Evolutionary conservation across 2,113 vertebrate genomes (phyloP).

Genomic region (Euleptes europaea): DNA sequence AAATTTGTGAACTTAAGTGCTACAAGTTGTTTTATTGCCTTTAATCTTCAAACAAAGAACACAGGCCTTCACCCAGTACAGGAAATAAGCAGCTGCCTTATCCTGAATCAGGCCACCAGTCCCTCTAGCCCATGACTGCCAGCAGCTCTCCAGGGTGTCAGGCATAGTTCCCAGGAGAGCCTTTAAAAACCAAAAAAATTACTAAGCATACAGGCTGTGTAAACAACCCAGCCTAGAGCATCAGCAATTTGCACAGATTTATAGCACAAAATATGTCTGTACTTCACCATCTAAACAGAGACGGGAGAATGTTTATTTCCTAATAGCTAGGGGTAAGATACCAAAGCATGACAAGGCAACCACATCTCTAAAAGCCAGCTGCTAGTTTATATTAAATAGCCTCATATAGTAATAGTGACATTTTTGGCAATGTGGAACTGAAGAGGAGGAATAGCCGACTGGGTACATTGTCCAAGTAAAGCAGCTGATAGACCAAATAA

Average conservation of each 20-base stretch:
- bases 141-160: neutral
- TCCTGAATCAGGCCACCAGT: neutral
- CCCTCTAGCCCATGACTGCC: neutral
- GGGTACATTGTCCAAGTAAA: constrained; percentile 69
- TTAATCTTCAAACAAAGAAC: constrained; percentile 31
- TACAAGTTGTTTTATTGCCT: constrained; percentile 24
- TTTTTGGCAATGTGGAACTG: constrained; percentile 59
- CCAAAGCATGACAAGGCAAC: constrained; percentile 51
- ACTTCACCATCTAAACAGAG: constrained; percentile 14
- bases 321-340: constrained; percentile 43
- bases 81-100: neutral
- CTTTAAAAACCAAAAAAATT: constrained; percentile 61
- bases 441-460: constrained; percentile 66
- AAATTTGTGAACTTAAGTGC: neutral
- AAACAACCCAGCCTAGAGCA: constrained; percentile 45
- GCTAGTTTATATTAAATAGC: constrained; percentile 53
- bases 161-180: neutral
- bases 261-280: constrained; percentile 6
- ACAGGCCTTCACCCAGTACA: constrained; percentile 1
- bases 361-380: constrained; percentile 52
- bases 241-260: neutral
- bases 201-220: constrained; percentile 55
- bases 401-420: neutral
- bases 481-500: constrained; percentile 65
- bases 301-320: constrained; percentile 37